Conservation (phyloP, 2,888 invertebrate genomes). For the Chirona hameri region DNA sequence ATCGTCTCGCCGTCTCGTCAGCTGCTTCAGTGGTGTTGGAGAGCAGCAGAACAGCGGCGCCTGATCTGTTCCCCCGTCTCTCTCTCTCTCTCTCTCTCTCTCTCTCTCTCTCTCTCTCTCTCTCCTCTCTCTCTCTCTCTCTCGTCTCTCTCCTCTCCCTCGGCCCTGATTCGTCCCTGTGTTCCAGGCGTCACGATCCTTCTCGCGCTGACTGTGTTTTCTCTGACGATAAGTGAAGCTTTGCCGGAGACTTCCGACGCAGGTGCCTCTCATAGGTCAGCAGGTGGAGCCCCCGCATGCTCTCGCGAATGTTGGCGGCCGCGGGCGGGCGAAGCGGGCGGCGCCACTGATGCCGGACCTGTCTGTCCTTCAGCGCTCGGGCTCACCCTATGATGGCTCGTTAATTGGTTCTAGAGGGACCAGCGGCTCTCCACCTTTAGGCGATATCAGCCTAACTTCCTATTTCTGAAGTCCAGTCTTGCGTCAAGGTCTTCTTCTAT, state of each 20-base stretch:
- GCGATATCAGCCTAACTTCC: too few relatives aligned
- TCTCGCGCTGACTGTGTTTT: conserved; percentile 99
- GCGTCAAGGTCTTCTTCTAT: too few relatives aligned
- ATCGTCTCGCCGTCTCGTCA: too few relatives aligned
- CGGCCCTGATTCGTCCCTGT: background rate
- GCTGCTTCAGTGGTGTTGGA: too few relatives aligned
- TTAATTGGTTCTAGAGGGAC: too few relatives aligned
- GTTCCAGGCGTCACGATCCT: conserved; percentile 93
- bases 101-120: background rate
- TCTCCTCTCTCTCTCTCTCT: background rate
- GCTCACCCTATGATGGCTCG: background rate
- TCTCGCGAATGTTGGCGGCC: background rate
- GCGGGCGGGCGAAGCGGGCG: background rate
- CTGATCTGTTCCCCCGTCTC: background rate
- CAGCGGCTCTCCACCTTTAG: too few relatives aligned
- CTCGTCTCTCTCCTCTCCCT: background rate
- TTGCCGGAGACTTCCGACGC: conserved; percentile 99
- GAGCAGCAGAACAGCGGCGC: too few relatives aligned
- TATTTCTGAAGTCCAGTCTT: too few relatives aligned
- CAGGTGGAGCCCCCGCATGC: background rate
- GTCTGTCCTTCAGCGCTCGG: background rate
- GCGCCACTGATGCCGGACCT: background rate
- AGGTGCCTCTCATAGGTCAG: conserved; percentile 96
- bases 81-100: conserved; percentile 2
- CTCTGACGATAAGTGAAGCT: conserved; percentile 99